Evolutionary conservation across 2,113 vertebrate species (phyloP), one percentile per base, ranked within the genome.

Genomic region (Amphiprion ocellaris): DNA sequence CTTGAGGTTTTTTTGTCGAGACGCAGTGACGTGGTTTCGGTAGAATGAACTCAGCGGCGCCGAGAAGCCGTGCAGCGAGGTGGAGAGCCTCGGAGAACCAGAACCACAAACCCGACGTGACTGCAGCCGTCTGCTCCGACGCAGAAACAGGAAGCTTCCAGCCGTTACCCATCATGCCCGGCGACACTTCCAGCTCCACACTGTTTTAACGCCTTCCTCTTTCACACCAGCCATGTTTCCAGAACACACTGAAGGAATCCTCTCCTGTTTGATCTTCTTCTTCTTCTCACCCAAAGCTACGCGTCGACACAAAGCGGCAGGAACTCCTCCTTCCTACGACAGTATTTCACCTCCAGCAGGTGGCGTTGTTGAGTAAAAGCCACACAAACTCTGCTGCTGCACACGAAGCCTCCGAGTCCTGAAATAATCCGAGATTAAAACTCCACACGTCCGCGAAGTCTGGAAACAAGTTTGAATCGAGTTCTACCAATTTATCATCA

Each of bases 191-290:
- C 41, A 44, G 41, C 11, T 15, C 14, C 41, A 44, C 11, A 37
- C 30, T 33, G 33, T 37, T 37, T 30, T 15, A 44, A 44, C 33
- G 33, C 33, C 41, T 44, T 4, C 41, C 12, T 10, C 44, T n/a
- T 30, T 65, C 9, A 66, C 62, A 52, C 7, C 64, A 60, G 50
- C 39, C 79, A 39, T 69, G 30, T 70, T 81, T 82, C 74, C 81
- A 82, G 81, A 73, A 79, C 90, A 86, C 92, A 92, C 85, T 93
- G 94, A 94, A 95, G 93, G 92, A 94, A 86, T 80, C 79, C 46
- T 66, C 72, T 26, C 15, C 19, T 41, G 41, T 55, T n/a, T 37
- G 33, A 37, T 37, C 9, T 37, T 37, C 8, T 37, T 65, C n/a
- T 44, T 44, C 12, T 44, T 44, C 14, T 14, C 64, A 82, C 76